Evolutionary conservation across 2,888 invertebrate genomes (phyloP).

Genomic region (Morinoia aosen): DNA sequence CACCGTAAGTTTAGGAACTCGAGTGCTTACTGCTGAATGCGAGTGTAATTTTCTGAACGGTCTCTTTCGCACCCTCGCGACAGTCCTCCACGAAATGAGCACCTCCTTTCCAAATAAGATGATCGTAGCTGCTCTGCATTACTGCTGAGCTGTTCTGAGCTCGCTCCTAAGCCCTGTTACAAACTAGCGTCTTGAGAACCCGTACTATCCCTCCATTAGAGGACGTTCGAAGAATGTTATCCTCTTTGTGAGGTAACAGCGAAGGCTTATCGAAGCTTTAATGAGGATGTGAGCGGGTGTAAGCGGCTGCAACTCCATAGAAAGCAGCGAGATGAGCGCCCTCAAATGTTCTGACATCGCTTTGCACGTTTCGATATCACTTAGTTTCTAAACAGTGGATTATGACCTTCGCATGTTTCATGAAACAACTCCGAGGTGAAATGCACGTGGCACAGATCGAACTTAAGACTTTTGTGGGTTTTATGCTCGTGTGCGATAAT

Average conservation of each 20-base stretch:
- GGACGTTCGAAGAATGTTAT: background rate
- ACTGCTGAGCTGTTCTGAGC: background rate
- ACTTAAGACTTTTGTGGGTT: background rate
- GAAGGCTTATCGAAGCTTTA: background rate
- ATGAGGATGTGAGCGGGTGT: background rate
- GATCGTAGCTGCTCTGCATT: background rate
- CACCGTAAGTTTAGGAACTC: background rate
- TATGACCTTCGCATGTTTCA: background rate
- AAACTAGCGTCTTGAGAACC: background rate
- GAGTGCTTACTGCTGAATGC: background rate
- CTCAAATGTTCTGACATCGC: background rate
- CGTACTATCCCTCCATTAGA: background rate
- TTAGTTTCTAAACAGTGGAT: background rate
- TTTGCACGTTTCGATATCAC: background rate
- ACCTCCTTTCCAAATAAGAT: background rate
- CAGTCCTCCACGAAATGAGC: background rate
- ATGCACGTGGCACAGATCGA: background rate
- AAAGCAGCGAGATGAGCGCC: background rate
- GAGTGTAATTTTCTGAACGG: background rate
- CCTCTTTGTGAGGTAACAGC: slow-evolving; percentile 7
- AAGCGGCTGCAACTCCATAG: background rate
- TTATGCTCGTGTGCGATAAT: background rate
- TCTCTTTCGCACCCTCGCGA: background rate
- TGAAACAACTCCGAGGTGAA: background rate
- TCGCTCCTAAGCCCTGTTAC: background rate